Base-by-base conservation (phyloP, 2,888 invertebrate species). In the Latrodectus elegans region DNA sequence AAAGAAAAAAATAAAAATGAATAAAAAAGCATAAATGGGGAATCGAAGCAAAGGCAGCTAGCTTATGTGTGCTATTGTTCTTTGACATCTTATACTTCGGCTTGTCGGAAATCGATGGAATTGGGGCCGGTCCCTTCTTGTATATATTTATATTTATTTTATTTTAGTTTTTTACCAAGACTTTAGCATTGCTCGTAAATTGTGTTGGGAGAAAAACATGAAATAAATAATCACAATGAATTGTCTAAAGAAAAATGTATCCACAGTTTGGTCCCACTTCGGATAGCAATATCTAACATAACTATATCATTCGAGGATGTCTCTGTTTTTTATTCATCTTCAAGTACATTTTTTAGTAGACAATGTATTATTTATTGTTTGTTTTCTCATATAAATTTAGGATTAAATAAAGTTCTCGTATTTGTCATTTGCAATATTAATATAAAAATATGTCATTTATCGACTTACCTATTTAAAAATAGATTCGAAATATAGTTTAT, bases 61-160 rank as follows among this genome's bases (percentile, higher is more conserved):
- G 60, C 68, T 83, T 76, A 75, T 76, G 65, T 74, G 65, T n/a
- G 73, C 74, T 70, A 83, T 83, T 83, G 83, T 83, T 83, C 83
- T 83, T 67, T 83, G 83, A 83, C 74, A 83, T 83, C 75, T 70
- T 83, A 83, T 75, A 83, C 83, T 68, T 49, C n/a, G 76, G 83
- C 68, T 70, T 75, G 67, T 75, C 83, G 70, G 70, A 83, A 75
- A 83, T 83, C 83, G 75, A 83, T 70, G 55, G 60, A 83, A 83
- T 76, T 83, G 83, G 76, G 55, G 55, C 83, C 70, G 70, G 72
- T 71, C 72, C 51, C 22, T 75, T 74, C 75, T 8, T 52, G 53
- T 64, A 38, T 83, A 68, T 70, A 49, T 83, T 38, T 76, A 75
- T 76, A 76, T 68, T 49, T 82, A 83, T 75, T 68, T 80, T 38